Conservation (phyloP, 2,888 invertebrate species). For the Capitulum mitella region DNA sequence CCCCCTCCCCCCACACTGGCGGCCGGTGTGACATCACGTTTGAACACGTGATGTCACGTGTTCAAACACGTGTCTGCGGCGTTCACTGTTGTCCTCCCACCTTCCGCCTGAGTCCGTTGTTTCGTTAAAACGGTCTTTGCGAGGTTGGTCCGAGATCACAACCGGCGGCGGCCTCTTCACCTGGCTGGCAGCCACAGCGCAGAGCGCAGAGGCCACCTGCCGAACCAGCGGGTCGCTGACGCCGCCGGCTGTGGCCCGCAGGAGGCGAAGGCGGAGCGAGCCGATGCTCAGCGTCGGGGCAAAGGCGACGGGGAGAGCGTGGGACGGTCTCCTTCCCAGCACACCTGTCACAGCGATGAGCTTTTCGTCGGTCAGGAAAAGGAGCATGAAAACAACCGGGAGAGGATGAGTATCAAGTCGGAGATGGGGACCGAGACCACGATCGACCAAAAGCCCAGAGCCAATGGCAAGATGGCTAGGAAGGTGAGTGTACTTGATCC, state of each 20-base stretch:
- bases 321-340: conserved; percentile 83
- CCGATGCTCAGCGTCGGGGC: background rate
- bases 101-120: no score
- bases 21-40: no score
- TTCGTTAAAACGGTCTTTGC: no score
- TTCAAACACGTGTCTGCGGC: no score
- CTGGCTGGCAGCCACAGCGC: no score
- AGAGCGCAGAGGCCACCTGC: no score
- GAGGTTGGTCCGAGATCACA: no score
- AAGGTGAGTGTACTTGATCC: conserved; percentile 33
- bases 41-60: no score
- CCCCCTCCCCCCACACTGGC: no score
- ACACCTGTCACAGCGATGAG: conserved; percentile 87
- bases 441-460: conserved; percentile 54
- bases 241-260: background rate
- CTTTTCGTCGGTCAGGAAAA: conserved; percentile 82
- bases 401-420: conserved; percentile 84
- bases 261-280: conserved; percentile 16
- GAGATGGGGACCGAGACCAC: conserved; percentile 71
- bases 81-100: no score
- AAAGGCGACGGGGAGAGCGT: conserved; percentile 43
- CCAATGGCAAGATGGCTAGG: conserved; percentile 30
- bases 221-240: no score
- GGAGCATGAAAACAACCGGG: conserved; percentile 74
- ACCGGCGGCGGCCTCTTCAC: no score